phyloP scores from a whole-genome alignment of 2,113 vertebrate species.

The Corydoras sp. region DNA sequence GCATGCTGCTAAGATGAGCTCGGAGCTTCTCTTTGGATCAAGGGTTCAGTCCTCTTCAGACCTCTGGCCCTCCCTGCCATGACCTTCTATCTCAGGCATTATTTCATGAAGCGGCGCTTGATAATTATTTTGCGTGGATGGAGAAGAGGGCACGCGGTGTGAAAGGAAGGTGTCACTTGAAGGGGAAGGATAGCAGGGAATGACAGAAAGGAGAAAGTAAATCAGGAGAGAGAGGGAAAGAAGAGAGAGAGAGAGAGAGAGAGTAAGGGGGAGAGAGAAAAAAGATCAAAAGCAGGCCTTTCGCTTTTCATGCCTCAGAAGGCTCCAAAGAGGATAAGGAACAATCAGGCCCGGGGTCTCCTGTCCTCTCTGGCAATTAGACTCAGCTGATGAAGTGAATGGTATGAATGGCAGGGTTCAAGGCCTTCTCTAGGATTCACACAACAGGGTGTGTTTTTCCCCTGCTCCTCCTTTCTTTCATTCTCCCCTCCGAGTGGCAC shows the following conservation, averaged over 20 bases:
- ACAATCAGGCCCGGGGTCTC: conserved; percentile 95
- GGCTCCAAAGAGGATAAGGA: conserved; percentile 98
- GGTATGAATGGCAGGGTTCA: conserved; percentile 98
- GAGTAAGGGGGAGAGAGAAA: conserved; percentile 55
- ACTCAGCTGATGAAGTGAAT: conserved; percentile 99
- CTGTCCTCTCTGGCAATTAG: conserved; percentile 99
- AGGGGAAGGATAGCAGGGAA: conserved; percentile 77
- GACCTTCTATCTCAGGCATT: conserved; percentile 91
- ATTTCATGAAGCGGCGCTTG: conserved; percentile 95
- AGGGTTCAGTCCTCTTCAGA: conserved; percentile 71
- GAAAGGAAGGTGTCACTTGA: conserved; percentile 95
- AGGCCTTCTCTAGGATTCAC: conserved; percentile 95
- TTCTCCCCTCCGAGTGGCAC: conserved; percentile 69
- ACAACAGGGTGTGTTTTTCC: conserved; percentile 87
- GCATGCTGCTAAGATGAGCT: conserved; percentile 84
- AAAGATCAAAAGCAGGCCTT: conserved; percentile 95
- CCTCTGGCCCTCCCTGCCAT: conserved; percentile 85
- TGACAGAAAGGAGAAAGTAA: conserved; percentile 59
- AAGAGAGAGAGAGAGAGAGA: conserved; percentile 65
- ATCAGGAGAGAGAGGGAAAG: conserved; percentile 57
- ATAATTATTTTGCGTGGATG: conserved; percentile 98
- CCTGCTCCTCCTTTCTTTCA: conserved; percentile 63
- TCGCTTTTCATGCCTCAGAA: conserved; percentile 98
- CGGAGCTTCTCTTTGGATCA: conserved; percentile 68
- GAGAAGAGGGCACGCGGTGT: conserved; percentile 76